Percentiles rank a stretch among this genome's conserved stretches.
Evolutionary conservation across 2,888 invertebrate species (phyloP).

Genomic region (Sepioteuthis lessoniana): DNA sequence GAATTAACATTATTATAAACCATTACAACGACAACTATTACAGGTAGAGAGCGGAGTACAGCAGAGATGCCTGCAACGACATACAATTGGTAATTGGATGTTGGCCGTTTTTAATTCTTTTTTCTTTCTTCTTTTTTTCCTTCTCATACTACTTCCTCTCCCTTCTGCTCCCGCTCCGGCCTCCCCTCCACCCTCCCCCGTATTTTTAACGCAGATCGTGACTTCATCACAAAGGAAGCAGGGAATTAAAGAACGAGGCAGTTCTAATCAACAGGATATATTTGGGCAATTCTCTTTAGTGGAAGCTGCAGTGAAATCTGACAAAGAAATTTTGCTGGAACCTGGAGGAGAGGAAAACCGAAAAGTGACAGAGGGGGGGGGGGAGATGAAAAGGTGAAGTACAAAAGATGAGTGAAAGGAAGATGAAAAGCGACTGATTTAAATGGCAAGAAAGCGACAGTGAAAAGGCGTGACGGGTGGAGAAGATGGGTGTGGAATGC

Average conservation of each 20-base stretch:
- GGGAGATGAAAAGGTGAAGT: neutral
- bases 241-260: neutral
- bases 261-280: constrained; percentile 23
- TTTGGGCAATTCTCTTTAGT: constrained; percentile 33
- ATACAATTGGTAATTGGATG: constrained; percentile 23
- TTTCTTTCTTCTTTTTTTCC: neutral
- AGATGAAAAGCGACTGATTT: neutral
- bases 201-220: neutral
- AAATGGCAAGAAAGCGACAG: constrained; percentile 33
- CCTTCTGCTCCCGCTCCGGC: neutral
- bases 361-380: neutral
- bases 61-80: constrained; percentile 18
- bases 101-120: neutral
- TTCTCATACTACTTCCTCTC: neutral
- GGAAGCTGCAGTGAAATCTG: constrained; percentile 8
- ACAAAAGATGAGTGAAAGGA: neutral
- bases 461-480: neutral
- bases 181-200: neutral
- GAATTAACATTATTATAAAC: too few species aligned
- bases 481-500: neutral
- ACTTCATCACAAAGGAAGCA: constrained; percentile 33
- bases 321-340: constrained; percentile 20
- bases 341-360: neutral
- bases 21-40: neutral
- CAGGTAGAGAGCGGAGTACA: constrained; percentile 3